Base-by-base conservation (phyloP, 2,113 vertebrate genomes). In the Nothobranchius kuhntae region DNA sequence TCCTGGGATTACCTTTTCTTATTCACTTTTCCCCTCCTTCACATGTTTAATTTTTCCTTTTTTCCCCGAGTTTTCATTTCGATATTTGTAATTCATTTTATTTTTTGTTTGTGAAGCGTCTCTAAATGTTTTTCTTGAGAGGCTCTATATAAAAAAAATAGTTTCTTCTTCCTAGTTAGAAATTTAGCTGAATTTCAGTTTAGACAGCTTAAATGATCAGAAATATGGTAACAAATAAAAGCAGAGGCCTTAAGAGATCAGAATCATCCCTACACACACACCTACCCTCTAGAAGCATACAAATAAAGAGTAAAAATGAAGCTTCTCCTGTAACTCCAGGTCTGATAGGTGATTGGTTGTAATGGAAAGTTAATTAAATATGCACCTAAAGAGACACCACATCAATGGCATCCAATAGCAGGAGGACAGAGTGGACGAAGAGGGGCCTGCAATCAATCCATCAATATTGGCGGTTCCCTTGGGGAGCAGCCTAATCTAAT, bases 381-480 rank as follows among this genome's bases (percentile, higher is more conserved):
- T 90, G 81, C 86, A 73, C 55, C 86, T 72, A 78, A 58, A 78
- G 79, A 86, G 76, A 87, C 71, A 45, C 61, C n/a, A 44, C 77
- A 84, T 87, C 78, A 85, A 86, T 89, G 76, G 66, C 64, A 68
- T 77, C 76, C 82, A 85, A 84, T 78, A 68, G 79, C 80, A 78
- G 55, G 45, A 75, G 72, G 69, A 61, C 73, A 51, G 71, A 80
- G 76, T 79, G 77, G 73, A 86, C 24, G 58, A 86, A 87, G 85
- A 75, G 82, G 85, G 70, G 78, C 60, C 73, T 73, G 76, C 86
- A 87, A 89, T 90, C 89, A 90, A 90, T 89, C 86, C 71, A 89
- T 91, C 89, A 91, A 91, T 90, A 87, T 80, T 58, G 71, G 65
- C 78, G 9, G 61, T 59, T 79, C 60, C 80, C 86, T 81, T 24